Evolutionary conservation across 2,113 vertebrate species (phyloP).

Genomic region (Girardinichthys multiradiatus): DNA sequence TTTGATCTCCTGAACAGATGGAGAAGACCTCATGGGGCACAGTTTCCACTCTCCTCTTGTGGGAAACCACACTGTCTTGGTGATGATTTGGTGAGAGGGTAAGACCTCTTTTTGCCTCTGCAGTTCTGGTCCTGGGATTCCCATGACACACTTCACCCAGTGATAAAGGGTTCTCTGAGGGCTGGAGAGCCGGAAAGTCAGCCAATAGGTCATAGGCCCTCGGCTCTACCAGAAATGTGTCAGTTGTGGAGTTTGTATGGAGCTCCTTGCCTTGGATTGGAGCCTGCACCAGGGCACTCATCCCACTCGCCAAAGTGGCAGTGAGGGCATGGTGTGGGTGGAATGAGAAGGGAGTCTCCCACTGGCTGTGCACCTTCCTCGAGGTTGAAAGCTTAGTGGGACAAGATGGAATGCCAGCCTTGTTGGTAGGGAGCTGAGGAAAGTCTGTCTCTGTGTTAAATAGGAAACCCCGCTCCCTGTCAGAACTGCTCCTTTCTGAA

Average conservation of each 20-base stretch:
- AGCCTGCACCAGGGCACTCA: slow-evolving; percentile 12
- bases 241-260: slow-evolving; percentile 16
- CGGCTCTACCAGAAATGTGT: slow-evolving; percentile 14
- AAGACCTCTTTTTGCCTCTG: slow-evolving; percentile 11
- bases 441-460: slow-evolving; percentile 20
- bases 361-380: slow-evolving; percentile 28
- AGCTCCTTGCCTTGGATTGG: slow-evolving; percentile 34
- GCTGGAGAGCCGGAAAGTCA: slow-evolving; percentile 53
- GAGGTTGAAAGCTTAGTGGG: slow-evolving; percentile 18
- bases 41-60: slow-evolving; percentile 41
- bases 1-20: slow-evolving; percentile 51
- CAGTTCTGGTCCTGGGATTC: slow-evolving; percentile 16
- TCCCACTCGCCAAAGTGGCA: slow-evolving; percentile 14
- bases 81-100: neutral
- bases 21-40: slow-evolving; percentile 30
- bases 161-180: slow-evolving; percentile 11
- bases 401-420: slow-evolving; percentile 21
- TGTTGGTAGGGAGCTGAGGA: slow-evolving; percentile 13
- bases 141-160: neutral
- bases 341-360: slow-evolving; percentile 47
- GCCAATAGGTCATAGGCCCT: slow-evolving; percentile 51
- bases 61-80: slow-evolving; percentile 35
- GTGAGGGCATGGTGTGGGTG: slow-evolving; percentile 28
- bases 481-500: neutral
- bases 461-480: slow-evolving; percentile 26